Evolutionary conservation across 2,888 invertebrate genomes (phyloP).

Genomic region (Chrysina gloriosa): DNA sequence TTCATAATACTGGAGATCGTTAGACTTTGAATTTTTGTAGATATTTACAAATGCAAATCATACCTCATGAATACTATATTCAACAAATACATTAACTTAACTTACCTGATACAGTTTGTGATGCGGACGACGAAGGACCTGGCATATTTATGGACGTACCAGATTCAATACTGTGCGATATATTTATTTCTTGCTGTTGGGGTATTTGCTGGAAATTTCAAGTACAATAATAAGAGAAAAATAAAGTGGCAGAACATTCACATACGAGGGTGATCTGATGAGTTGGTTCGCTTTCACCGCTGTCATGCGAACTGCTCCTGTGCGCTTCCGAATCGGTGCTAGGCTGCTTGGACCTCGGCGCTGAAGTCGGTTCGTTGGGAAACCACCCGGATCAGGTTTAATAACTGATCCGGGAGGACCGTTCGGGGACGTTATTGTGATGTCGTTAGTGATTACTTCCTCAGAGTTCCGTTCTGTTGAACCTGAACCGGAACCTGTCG

Average conservation of each 20-base stretch:
- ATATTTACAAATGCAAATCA: background rate
- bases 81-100: background rate
- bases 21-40: too few relatives aligned
- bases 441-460: slow-evolving; percentile 64
- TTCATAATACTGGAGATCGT: too few relatives aligned
- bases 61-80: background rate
- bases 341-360: slow-evolving; percentile 57
- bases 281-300: slow-evolving; percentile 64
- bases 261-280: slow-evolving; percentile 63
- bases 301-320: slow-evolving; percentile 69
- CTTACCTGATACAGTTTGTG: slow-evolving; percentile 56
- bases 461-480: slow-evolving; percentile 68
- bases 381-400: slow-evolving; percentile 63
- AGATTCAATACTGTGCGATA: slow-evolving; percentile 58
- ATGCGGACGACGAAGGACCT: slow-evolving; percentile 58
- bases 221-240: background rate
- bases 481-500: slow-evolving; percentile 71
- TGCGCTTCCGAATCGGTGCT: slow-evolving; percentile 64
- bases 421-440: slow-evolving; percentile 65
- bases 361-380: slow-evolving; percentile 53
- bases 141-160: slow-evolving; percentile 57
- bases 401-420: slow-evolving; percentile 62
- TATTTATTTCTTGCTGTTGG: slow-evolving; percentile 59
- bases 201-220: slow-evolving; percentile 60
- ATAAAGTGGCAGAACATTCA: background rate